Conservation (phyloP, 2,888 invertebrate genomes). For the Gymnocheta viridis region DNA sequence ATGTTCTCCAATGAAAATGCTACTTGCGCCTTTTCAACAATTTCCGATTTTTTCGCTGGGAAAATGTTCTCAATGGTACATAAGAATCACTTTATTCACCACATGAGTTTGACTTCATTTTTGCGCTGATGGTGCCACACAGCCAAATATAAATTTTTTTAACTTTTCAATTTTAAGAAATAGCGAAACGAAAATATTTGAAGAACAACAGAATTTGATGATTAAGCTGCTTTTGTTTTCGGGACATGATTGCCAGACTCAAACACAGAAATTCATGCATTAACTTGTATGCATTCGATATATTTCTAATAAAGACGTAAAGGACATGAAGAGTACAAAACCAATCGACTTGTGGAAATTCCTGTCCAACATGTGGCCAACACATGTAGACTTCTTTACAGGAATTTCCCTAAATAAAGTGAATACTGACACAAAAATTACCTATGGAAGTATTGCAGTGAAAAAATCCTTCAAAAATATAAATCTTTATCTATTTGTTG, state of each 20-base stretch:
- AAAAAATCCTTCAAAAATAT: background rate
- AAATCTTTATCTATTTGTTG: no score
- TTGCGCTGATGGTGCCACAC: no score
- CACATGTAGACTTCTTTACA: constrained; percentile 39
- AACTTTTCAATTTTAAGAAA: background rate
- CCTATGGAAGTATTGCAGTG: constrained; percentile 5
- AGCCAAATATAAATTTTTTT: no score
- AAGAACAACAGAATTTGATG: background rate
- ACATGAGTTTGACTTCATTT: no score
- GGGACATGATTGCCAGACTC: no score
- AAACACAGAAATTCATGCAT: background rate
- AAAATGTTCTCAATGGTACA: no score
- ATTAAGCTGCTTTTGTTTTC: no score
- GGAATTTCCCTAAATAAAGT: constrained; percentile 36
- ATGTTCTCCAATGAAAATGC: no score
- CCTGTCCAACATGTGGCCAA: constrained; percentile 55
- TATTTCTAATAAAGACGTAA: constrained; percentile 22
- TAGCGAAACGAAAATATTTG: background rate
- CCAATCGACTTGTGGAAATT: constrained; percentile 56
- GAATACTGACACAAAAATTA: constrained; percentile 8
- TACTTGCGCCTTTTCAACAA: no score
- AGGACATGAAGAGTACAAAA: constrained; percentile 14
- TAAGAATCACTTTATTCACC: no score
- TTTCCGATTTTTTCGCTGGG: no score
- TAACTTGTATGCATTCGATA: constrained; percentile 22